Evolutionary conservation across 1,140 invertebrate species (phyloP).

Genomic region (Plutomurus gul): DNA sequence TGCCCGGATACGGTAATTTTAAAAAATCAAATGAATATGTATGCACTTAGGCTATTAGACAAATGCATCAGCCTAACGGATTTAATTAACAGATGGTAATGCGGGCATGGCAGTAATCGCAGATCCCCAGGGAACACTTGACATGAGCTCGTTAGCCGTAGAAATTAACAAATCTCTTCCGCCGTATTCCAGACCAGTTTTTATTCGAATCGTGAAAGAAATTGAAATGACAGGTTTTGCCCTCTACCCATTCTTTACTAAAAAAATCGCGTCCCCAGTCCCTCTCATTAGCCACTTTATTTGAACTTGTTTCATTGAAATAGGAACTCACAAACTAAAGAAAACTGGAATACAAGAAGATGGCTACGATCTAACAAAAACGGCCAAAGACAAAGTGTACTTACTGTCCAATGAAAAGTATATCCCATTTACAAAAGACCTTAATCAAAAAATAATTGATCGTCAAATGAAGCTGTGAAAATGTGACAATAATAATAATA

Average conservation of each 20-base stretch:
- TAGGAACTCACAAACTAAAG: conserved; percentile 90
- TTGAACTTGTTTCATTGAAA: conserved; percentile 48
- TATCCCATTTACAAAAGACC: conserved; percentile 66
- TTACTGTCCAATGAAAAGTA: conserved; percentile 68
- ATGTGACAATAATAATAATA: neutral
- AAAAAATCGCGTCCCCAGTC: neutral
- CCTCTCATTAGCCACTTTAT: neutral
- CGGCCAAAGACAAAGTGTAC: conserved; percentile 74
- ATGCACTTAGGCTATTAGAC: too few relatives aligned
- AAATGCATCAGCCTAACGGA: too few relatives aligned
- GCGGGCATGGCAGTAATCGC: conserved; percentile 89
- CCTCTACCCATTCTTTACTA: too few relatives aligned
- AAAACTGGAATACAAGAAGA: conserved; percentile 88
- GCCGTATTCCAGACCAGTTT: conserved; percentile 83
- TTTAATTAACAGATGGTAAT: too few relatives aligned
- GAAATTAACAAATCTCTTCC: conserved; percentile 75
- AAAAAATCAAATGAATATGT: too few relatives aligned
- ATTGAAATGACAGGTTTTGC: conserved; percentile 44
- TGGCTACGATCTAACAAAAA: conserved; percentile 78
- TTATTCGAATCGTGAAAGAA: conserved; percentile 67
- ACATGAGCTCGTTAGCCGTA: conserved; percentile 67
- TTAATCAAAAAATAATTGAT: conserved; percentile 69
- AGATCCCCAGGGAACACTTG: conserved; percentile 71
- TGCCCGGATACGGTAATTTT: conserved; percentile 60
- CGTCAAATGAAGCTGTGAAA: conserved; percentile 65